Evolutionary conservation across 2,113 vertebrate species (phyloP), one percentile per base, ranked within the genome.

Genomic region (Stictonetta naevosa): DNA sequence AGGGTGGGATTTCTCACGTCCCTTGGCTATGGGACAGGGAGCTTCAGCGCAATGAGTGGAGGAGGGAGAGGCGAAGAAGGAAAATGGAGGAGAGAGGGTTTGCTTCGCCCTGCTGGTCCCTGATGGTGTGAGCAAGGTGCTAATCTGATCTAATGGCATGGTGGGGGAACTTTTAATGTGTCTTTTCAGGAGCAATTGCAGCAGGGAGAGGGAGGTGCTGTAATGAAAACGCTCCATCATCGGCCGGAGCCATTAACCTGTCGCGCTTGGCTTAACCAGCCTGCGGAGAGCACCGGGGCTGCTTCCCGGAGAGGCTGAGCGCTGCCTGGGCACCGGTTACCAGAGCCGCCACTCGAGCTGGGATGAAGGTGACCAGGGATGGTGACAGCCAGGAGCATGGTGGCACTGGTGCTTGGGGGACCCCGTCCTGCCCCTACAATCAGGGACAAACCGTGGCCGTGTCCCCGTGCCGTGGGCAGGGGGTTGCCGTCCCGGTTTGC

Each of bases 211-310:
- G 64, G 68, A 83, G 68, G 13, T 13, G 88, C 90, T 79, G 81
- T 91, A 95, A 95, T 95, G 91, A 92, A 93, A 97, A 62, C 87
- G 14, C 92, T 96, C 95, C 90, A 87, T 88, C 90, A 85, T 44
- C 46, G 14, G 17, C 82, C 38, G 89, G 68, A 77, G 79, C 93
- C 69, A 15, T 92, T 63, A 77, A 72, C 92, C 82, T 66, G 80
- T 83, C 83, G 36, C 4, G n/a, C 85, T 94, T 10, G 3, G 87
- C 91, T 95, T 72, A 64, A 92, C 21, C 60, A 72, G 64, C 59
- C 38, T 3, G 8, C 1, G 9, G 28, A 59, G 76, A 36, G 76
- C 4, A 26, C 19, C 5, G 2, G 74, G 46, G 69, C 34, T 0
- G 36, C 2, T 28, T 76, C 76, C 63, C 46, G 11, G 60, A 0